Base-by-base conservation (phyloP, 2,888 invertebrate genomes). In the Eilema depressum region DNA sequence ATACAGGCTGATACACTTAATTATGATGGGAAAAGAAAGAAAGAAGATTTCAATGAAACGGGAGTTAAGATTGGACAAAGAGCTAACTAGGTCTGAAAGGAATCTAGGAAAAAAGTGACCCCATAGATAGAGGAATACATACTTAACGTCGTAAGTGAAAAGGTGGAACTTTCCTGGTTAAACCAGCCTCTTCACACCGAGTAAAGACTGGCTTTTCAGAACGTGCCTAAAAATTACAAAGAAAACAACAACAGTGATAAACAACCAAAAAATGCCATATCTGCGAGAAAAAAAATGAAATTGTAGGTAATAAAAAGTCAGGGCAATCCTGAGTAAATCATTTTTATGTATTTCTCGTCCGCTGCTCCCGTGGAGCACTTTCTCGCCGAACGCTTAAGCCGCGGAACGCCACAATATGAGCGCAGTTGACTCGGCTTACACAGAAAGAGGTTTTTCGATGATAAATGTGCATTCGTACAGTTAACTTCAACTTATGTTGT, bases 291-390 rank as follows among this genome's bases (percentile, higher is more conserved):
- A n/a, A 37, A 66, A 61, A 61, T 25, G n/a, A 61, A 56, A 61
- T 61, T 26, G 33, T 56, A 53, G 28, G 53, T 47, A 63, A 70
- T 70, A 70, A 70, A 69, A 79, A 74, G 74, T 79, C 74, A 68
- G 70, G 62, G 70, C 75, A 65, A 69, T 64, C 65, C 71, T 70
- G 71, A 76, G 74, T 80, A 80, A 81, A 81, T 81, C 76, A 81
- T 81, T 78, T 81, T 81, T 79, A 81, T 81, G 72, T 81, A 73
- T 75, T 72, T 74, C 71, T 71, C 66, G 23, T 26, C 7, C 56
- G 26, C 56, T 8, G 63, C 17, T 59, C 60, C 28, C 62, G 26
- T 7, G 7, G 64, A 59, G 47, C 64, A 59, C 47, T 64, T 65
- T 59, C 62, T 26, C 62, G 70, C 57, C 23, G 37, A 60, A 64